These are phyloP conservation scores for Galemys pyrenaicus DNA, from an alignment of 2,113 vertebrate genomes.

Conservation along the genomic window DNA sequence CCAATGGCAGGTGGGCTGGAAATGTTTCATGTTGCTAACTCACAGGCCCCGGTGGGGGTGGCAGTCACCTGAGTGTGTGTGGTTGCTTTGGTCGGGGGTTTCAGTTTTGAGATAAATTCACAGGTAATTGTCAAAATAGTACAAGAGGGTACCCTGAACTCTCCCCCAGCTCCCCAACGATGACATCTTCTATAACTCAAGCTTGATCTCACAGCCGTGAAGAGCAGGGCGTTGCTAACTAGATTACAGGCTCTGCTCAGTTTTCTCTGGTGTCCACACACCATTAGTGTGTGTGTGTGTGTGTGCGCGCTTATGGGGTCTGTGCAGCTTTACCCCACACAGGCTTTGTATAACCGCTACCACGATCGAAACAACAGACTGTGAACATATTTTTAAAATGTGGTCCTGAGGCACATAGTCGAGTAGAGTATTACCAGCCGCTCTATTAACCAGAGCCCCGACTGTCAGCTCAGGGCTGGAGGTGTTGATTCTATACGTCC, in stretches of 20 bases:
- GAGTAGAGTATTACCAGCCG: background rate
- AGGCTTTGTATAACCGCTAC: background rate
- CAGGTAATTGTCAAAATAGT: background rate
- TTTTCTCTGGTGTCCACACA: background rate
- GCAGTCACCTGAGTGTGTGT: background rate
- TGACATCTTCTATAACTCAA: background rate
- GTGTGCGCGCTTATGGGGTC: background rate
- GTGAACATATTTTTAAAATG: background rate
- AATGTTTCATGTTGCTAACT: background rate
- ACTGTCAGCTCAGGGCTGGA: background rate
- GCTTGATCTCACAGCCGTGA: background rate
- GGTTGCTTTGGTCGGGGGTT: background rate
- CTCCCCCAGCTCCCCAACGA: background rate
- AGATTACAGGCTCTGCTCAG: background rate
- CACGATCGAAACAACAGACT: background rate
- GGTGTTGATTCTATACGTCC: background rate
- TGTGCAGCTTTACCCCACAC: background rate
- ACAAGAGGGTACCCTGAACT: background rate
- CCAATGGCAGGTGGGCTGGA: background rate
- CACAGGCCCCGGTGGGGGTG: background rate
- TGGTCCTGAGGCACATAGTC: background rate
- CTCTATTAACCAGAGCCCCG: background rate
- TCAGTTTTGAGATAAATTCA: constrained; percentile 1
- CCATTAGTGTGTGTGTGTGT: background rate
- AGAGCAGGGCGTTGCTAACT: background rate